These are phyloP conservation scores for Thera britannica DNA, from an alignment of 2,888 invertebrate genomes.

Conservation along the genomic window DNA sequence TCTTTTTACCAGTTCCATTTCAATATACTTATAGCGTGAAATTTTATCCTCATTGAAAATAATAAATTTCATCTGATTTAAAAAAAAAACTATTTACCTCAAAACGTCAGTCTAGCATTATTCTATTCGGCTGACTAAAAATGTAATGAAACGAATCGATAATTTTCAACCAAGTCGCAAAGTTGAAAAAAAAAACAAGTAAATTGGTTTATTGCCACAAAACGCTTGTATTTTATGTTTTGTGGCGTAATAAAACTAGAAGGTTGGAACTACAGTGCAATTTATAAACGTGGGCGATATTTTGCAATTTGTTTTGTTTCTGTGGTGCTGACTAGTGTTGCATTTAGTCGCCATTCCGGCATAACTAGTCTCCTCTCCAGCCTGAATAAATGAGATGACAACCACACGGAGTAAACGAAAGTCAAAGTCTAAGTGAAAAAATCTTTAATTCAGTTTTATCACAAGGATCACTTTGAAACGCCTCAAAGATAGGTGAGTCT, in stretches of 20 bases:
- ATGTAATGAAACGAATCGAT: constrained; percentile 24
- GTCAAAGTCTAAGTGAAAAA: background rate
- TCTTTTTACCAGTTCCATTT: background rate
- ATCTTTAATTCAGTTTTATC: background rate
- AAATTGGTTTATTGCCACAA: constrained; percentile 45
- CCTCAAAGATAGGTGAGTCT: too few species aligned
- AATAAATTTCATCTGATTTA: background rate
- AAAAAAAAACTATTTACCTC: background rate
- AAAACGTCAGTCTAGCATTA: background rate
- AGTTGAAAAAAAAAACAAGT: constrained; percentile 36
- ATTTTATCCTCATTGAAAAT: background rate
- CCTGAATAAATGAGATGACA: background rate
- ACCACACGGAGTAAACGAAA: too few species aligned
- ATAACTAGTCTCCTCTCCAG: constrained; percentile 6
- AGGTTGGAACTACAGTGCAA: constrained; percentile 27
- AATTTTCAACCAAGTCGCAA: constrained; percentile 28
- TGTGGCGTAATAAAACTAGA: constrained; percentile 45
- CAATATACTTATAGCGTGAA: background rate
- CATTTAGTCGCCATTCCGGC: constrained; percentile 5
- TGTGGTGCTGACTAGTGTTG: background rate
- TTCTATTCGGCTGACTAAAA: constrained; percentile 19
- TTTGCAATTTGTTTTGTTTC: constrained; percentile 20
- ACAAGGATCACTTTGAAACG: too few species aligned
- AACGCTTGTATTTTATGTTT: constrained; percentile 46
- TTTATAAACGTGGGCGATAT: constrained; percentile 30